Conservation (phyloP, 2,888 invertebrate species). For the Drosophila eohydei region DNA sequence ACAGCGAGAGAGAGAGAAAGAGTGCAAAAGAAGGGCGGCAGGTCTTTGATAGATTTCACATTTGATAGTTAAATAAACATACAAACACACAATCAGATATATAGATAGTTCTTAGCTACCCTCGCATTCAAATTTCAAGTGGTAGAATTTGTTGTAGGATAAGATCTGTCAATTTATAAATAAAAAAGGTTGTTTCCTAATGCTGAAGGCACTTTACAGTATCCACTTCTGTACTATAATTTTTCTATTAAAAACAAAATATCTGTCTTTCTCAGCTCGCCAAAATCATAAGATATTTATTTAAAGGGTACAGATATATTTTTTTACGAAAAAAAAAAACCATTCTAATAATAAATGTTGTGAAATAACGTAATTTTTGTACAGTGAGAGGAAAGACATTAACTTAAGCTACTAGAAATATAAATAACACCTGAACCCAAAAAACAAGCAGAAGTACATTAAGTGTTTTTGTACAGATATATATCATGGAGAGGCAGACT, state of each 20-base stretch:
- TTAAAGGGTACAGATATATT: too few relatives aligned
- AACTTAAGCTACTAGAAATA: too few relatives aligned
- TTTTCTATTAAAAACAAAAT: neutral
- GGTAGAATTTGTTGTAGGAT: neutral
- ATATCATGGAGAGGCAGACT: too few relatives aligned
- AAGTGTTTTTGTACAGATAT: too few relatives aligned
- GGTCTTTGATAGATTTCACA: constrained; percentile 8
- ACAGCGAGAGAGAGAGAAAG: neutral
- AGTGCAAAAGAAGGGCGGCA: neutral
- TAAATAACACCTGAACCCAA: too few relatives aligned
- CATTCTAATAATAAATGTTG: too few relatives aligned
- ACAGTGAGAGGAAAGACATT: too few relatives aligned
- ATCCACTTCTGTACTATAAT: neutral
- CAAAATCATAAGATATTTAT: neutral
- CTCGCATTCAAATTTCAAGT: neutral
- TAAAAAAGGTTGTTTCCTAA: neutral
- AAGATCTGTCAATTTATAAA: neutral
- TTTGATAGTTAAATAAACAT: constrained; percentile 18
- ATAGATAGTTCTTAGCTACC: constrained; percentile 7
- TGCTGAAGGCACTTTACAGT: neutral
- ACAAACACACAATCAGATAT: constrained; percentile 5
- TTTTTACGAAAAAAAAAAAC: too few relatives aligned
- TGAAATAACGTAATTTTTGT: too few relatives aligned
- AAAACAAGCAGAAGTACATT: too few relatives aligned
- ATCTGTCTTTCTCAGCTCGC: neutral